A percentile compares a stretch with the other conserved stretches of the same genome.
These are phyloP conservation scores for Etheostoma spectabile DNA, from an alignment of 2,113 vertebrate genomes.

Conservation along the genomic window DNA sequence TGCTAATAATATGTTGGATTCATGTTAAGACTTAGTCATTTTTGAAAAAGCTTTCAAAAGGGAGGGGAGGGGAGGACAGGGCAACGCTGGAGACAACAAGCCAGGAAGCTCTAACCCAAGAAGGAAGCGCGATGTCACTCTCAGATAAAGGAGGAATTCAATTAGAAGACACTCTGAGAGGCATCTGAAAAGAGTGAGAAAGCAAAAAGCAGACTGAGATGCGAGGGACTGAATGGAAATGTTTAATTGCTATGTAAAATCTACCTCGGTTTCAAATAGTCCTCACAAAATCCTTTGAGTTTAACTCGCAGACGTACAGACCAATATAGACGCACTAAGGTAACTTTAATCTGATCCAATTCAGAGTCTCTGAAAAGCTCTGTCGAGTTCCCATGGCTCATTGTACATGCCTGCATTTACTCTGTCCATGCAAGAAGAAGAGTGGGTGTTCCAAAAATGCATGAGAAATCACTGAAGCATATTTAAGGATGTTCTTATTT, in stretches of 20 bases:
- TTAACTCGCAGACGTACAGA: conserved; percentile 5
- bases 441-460: conserved; percentile 34
- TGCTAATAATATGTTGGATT: too few species aligned
- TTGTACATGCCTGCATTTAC: conserved; percentile 22
- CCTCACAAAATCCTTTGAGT: background rate
- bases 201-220: conserved; percentile 30
- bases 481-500: conserved; percentile 55
- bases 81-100: conserved; percentile 60
- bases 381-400: conserved; percentile 47
- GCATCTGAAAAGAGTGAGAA: conserved; percentile 39
- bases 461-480: conserved; percentile 50
- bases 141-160: conserved; percentile 71
- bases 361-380: conserved; percentile 8
- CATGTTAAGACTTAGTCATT: too few species aligned
- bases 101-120: conserved; percentile 57
- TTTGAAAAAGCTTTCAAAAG: too few species aligned
- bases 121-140: conserved; percentile 65
- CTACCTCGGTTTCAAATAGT: background rate
- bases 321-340: conserved; percentile 14
- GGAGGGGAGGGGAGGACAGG: conserved; percentile 27
- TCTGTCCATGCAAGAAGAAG: conserved; percentile 9
- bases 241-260: conserved; percentile 3
- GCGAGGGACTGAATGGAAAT: background rate
- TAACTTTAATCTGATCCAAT: conserved; percentile 35
- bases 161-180: conserved; percentile 63